Conservation (phyloP, 64 coral and sea anemone genomes). For the Cladopsammia gracilis region DNA sequence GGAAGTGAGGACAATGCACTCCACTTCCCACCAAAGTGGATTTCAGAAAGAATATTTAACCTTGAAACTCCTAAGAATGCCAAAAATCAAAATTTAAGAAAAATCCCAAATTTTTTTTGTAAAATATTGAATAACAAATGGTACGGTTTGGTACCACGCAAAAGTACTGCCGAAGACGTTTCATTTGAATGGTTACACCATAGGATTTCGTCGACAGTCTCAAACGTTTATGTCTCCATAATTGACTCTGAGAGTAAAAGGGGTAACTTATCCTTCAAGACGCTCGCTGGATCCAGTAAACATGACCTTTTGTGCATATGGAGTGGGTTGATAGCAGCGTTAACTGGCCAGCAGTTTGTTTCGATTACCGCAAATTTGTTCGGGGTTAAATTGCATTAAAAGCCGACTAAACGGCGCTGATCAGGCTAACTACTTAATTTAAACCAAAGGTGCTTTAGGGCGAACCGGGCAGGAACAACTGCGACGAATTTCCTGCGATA, state of each 20-base stretch:
- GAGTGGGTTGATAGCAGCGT: background rate
- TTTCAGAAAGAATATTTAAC: no score
- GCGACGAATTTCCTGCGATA: background rate
- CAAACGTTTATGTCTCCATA: background rate
- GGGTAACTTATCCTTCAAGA: background rate
- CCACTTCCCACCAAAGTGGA: no score
- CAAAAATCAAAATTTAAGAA: no score
- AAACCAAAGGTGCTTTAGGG: background rate
- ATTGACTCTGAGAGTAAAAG: background rate
- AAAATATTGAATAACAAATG: no score
- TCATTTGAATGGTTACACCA: no score
- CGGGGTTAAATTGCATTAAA: background rate
- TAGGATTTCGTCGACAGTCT: no score
- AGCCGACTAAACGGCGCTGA: background rate
- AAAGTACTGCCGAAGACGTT: no score
- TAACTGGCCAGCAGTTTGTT: constrained; percentile 28
- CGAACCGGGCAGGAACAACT: background rate
- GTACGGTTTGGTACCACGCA: no score
- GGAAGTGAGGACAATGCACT: no score
- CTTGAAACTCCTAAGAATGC: no score
- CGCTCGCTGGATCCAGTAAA: background rate
- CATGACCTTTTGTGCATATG: constrained; percentile 39
- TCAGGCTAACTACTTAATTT: background rate
- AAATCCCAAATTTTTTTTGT: no score
- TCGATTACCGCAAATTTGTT: background rate